These are phyloP conservation scores for Myiozetetes cayanensis DNA, from an alignment of 2,113 vertebrate species.

Conservation along the genomic window DNA sequence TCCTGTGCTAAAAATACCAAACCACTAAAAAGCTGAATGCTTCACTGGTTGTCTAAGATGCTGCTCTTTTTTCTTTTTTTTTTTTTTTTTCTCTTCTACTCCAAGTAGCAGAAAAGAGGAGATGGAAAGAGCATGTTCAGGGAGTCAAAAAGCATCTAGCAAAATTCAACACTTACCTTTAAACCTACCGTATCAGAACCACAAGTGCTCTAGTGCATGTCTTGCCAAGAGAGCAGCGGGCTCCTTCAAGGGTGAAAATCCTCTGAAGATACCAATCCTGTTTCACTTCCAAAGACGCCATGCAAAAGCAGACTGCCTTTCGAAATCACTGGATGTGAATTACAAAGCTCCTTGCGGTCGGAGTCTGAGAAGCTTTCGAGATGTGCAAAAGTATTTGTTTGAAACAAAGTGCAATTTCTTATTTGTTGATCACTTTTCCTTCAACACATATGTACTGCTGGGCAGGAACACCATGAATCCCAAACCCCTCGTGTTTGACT, in stretches of 20 bases:
- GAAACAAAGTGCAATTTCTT: slow-evolving; percentile 82
- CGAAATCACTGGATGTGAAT: slow-evolving; percentile 69
- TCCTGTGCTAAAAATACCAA: neutral
- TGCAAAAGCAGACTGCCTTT: slow-evolving; percentile 65
- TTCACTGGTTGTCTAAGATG: neutral
- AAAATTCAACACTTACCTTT: neutral
- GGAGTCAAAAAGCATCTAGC: neutral
- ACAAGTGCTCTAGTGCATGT: slow-evolving; percentile 79
- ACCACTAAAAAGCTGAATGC: neutral
- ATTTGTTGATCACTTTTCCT: slow-evolving; percentile 89
- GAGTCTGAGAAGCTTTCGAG: slow-evolving; percentile 78
- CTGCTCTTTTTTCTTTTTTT: neutral
- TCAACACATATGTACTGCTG: slow-evolving; percentile 79
- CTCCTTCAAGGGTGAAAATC: slow-evolving; percentile 80
- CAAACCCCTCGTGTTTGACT: slow-evolving; percentile 69
- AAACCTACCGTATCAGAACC: slow-evolving; percentile 42
- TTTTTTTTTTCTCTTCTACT: neutral
- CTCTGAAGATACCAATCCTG: slow-evolving; percentile 83
- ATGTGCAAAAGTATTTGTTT: slow-evolving; percentile 83
- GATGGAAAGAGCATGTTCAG: neutral
- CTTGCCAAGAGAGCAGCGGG: slow-evolving; percentile 59
- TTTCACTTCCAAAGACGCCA: slow-evolving; percentile 84
- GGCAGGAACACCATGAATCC: slow-evolving; percentile 55
- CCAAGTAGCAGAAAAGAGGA: slow-evolving; percentile 44
- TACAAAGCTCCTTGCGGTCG: slow-evolving; percentile 91